phyloP scores from a whole-genome alignment of 2,113 vertebrate species.

The Microcebus tavaratra region DNA sequence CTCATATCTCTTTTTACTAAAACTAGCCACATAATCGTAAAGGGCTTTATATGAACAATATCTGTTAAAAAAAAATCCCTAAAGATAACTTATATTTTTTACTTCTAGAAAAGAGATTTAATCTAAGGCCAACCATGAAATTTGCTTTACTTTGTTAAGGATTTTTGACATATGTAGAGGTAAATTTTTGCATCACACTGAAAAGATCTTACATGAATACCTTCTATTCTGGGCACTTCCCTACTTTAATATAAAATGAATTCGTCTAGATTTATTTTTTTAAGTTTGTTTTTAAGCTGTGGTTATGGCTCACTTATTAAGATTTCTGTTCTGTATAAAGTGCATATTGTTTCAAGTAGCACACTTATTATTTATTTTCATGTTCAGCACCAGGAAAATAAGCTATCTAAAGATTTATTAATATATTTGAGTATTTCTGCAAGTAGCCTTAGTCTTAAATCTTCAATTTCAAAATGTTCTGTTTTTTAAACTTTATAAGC shows the following conservation, averaged over 20 bases:
- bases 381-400: not conserved
- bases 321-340: not conserved
- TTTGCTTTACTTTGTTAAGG: not conserved
- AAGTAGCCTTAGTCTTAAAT: not conserved
- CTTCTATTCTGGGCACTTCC: not conserved
- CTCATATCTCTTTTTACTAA: not conserved
- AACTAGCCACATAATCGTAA: not conserved
- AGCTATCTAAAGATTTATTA: not conserved
- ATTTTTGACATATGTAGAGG: not conserved
- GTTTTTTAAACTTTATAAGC: constrained; percentile 26
- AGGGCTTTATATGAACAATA: not conserved
- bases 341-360: not conserved
- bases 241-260: not conserved
- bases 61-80: not conserved
- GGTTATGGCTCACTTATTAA: not conserved
- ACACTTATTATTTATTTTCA: not conserved
- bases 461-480: constrained; percentile 4
- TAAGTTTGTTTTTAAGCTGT: not conserved
- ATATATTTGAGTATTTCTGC: not conserved
- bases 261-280: not conserved
- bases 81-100: not conserved
- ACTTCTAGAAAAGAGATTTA: not conserved
- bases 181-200: not conserved
- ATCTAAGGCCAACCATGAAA: not conserved
- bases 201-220: not conserved